A percentile compares a stretch with the other conserved stretches of the same genome.
phyloP scores from a whole-genome alignment of 2,888 invertebrate genomes.

The Lumbricus terrestris region DNA sequence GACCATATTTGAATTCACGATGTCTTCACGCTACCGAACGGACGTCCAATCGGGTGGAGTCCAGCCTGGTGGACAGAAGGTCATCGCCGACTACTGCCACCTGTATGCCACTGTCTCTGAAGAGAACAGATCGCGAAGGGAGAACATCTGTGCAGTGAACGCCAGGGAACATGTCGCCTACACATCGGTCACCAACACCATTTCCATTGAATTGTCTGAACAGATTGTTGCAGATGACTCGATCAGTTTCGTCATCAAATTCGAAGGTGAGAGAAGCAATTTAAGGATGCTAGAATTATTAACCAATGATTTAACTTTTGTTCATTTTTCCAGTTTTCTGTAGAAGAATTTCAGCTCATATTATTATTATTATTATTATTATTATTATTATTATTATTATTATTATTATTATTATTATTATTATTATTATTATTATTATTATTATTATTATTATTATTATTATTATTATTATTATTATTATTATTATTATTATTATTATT shows the following conservation, averaged over 20 bases:
- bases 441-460: too few species aligned
- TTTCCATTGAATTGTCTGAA: constrained; percentile 18
- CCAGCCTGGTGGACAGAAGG: neutral
- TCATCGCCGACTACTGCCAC: constrained; percentile 23
- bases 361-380: too few species aligned
- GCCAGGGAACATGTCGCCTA: constrained; percentile 17
- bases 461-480: too few species aligned
- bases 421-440: too few species aligned
- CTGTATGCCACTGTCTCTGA: constrained; percentile 25
- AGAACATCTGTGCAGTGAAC: constrained; percentile 24
- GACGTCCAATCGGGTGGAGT: neutral
- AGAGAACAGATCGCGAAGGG: neutral
- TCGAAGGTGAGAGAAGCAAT: constrained; percentile 13
- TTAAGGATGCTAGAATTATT: too few species aligned
- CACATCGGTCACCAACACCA: constrained; percentile 7
- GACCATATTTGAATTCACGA: constrained; percentile 27
- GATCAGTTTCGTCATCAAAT: constrained; percentile 28
- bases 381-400: too few species aligned
- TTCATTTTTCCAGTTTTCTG: too few species aligned
- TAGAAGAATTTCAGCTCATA: too few species aligned
- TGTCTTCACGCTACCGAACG: constrained; percentile 23
- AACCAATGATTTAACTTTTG: too few species aligned
- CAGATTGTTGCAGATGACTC: constrained; percentile 18
- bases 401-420: too few species aligned
- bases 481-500: too few species aligned